Conservation (phyloP, 2,113 vertebrate species). For the Callionymus lyra region DNA sequence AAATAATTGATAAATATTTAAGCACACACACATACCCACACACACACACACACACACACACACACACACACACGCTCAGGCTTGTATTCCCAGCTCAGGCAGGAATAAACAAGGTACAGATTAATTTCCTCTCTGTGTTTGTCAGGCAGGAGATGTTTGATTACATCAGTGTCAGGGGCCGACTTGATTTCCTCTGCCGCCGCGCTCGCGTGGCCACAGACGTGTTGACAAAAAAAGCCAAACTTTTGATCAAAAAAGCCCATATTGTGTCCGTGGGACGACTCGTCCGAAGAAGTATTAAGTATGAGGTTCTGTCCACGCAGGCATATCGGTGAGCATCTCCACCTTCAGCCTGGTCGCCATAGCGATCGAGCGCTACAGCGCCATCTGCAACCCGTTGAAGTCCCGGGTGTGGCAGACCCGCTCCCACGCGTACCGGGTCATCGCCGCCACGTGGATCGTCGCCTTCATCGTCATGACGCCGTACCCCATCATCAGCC, state of each 20-base stretch:
- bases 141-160: constrained; percentile 31
- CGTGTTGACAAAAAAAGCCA: constrained; percentile 20
- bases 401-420: constrained; percentile 94
- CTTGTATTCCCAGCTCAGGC: constrained; percentile 12
- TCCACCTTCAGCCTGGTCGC: constrained; percentile 92
- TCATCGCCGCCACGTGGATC: constrained; percentile 83
- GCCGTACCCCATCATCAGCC: constrained; percentile 83
- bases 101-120: constrained; percentile 42
- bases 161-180: constrained; percentile 35
- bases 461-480: constrained; percentile 84
- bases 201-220: constrained; percentile 13
- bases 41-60: constrained; percentile 9
- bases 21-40: constrained; percentile 14
- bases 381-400: constrained; percentile 91
- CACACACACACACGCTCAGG: constrained; percentile 8
- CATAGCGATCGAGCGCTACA: constrained; percentile 92
- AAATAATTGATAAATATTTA: too few relatives aligned
- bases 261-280: too few relatives aligned
- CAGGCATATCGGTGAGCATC: constrained; percentile 90
- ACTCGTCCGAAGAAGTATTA: too few relatives aligned
- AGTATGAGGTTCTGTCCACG: constrained; percentile 11
- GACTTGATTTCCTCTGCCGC: constrained; percentile 45
- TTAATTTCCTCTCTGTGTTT: constrained; percentile 50
- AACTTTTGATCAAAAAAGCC: constrained; percentile 21
- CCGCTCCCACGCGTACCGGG: constrained; percentile 83